These are phyloP conservation scores for Tenthredo amoena DNA, from an alignment of 2,888 invertebrate genomes.

Conservation along the genomic window DNA sequence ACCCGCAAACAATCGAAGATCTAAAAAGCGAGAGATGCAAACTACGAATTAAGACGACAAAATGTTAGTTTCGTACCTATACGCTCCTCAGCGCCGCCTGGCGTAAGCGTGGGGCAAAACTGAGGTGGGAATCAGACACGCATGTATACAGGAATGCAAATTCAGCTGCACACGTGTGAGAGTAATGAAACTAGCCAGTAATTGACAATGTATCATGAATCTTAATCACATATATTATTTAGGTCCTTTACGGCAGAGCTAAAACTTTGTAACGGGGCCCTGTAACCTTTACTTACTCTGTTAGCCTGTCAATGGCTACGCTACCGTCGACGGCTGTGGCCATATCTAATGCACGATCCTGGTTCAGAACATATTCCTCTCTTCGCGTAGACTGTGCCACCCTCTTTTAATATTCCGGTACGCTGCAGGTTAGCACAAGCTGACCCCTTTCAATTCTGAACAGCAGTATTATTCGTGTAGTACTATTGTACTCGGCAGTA, in stretches of 20 bases:
- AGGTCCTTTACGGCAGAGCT: neutral
- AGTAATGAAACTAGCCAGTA: neutral
- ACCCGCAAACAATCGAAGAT: neutral
- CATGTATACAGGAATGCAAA: neutral
- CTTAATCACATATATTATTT: neutral
- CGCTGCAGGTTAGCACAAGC: slow-evolving; percentile 19
- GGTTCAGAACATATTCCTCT: neutral
- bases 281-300: neutral
- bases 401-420: slow-evolving; percentile 27
- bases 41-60: neutral
- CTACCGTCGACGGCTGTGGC: neutral
- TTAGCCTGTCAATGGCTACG: neutral
- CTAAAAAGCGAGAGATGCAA: neutral
- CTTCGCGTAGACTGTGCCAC: neutral
- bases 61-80: neutral
- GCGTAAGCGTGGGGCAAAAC: neutral
- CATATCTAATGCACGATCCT: neutral
- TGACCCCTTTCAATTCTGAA: slow-evolving; percentile 33
- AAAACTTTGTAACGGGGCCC: neutral
- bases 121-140: neutral
- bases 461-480: neutral
- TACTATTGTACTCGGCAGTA: neutral
- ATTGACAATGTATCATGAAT: neutral
- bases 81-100: neutral
- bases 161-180: neutral